Base-by-base conservation (phyloP, 2,888 invertebrate species). In the Sinohyriopsis cumingii region DNA sequence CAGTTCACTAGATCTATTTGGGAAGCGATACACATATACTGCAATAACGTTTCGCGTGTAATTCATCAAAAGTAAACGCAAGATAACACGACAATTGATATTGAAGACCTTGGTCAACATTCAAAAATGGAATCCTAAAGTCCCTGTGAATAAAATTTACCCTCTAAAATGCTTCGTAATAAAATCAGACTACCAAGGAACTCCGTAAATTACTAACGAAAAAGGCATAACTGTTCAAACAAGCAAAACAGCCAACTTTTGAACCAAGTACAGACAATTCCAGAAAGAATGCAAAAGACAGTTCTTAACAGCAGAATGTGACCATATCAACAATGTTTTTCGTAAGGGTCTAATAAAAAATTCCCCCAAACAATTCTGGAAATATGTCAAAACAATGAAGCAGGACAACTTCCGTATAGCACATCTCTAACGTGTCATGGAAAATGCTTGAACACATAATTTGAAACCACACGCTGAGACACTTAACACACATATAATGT, bases 301-400 rank as follows among this genome's bases (percentile, higher is more conserved):
- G 57, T 22, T 69, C 20, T 63, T 69, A n/a, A 64, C 65, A 54
- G 67, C 74, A 15, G 68, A 74, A 67, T 74, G 67, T 56, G 33
- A 57, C 12, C 60, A 74, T 45, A 61, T 71, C 19, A 71, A 64
- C 28, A 61, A 66, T 6, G 53, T 45, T 5, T 65, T 72, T 19
- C n/a, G 57, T 22, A 55, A 74, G 60, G 67, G 72, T n/a, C 25
- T 72, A 7, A 12, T 62, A 45, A 54, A 67, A 25, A 69, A 67
- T 24, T 72, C 69, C 25, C 62, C 62, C 5, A 69, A 69, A 25
- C 65, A 61, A 59, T 71, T 71, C 63, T 71, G 69, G 69, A 68
- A 69, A 9, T 73, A 67, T 53, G 61, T 71, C 9, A 67, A 74
- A 60, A 65, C 66, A 1, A 68, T 67, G 18, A 68, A 64, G 59